These are phyloP conservation scores for Astreopora myriophthalma DNA, from an alignment of 64 coral and sea anemone genomes.

Conservation along the genomic window DNA sequence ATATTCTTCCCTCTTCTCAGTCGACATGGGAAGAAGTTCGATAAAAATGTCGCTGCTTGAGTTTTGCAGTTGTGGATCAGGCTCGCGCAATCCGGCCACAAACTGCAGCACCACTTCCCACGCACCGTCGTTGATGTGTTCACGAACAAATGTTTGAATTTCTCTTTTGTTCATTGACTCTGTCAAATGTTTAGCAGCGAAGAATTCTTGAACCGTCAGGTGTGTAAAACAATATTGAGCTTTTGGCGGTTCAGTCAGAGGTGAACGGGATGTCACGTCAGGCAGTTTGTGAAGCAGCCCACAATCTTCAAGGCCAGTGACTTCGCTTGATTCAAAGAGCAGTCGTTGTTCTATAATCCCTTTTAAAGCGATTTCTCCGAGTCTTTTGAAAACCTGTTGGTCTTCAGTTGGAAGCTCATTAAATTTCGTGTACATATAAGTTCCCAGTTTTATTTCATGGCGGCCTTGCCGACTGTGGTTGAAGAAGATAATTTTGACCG, in stretches of 20 bases:
- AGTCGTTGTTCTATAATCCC: conserved; percentile 18
- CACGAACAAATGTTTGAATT: neutral
- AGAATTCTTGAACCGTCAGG: conserved; percentile 72
- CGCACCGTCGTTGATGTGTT: neutral
- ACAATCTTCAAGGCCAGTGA: conserved; percentile 6
- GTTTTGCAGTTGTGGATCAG: too few species aligned
- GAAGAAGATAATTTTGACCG: neutral
- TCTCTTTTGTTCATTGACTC: neutral
- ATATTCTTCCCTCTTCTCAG: too few species aligned
- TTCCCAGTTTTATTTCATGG: neutral
- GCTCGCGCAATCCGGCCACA: neutral
- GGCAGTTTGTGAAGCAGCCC: conserved; percentile 61
- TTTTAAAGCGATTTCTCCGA: conserved; percentile 36
- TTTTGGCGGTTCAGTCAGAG: neutral
- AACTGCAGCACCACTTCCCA: conserved; percentile 65
- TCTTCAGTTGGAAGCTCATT: neutral
- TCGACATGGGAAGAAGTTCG: too few species aligned
- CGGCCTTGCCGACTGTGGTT: neutral
- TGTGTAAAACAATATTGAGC: conserved; percentile 64
- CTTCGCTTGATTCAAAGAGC: conserved; percentile 20
- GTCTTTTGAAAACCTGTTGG: neutral
- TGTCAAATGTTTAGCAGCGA: conserved; percentile 49
- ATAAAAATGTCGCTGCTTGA: too few species aligned
- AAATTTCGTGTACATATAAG: neutral
- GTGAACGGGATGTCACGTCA: neutral